Percentiles rank a stretch among this genome's conserved stretches.
These are phyloP conservation scores for Magallana gigas DNA, from an alignment of 1,140 invertebrate species.

Conservation along the genomic window DNA sequence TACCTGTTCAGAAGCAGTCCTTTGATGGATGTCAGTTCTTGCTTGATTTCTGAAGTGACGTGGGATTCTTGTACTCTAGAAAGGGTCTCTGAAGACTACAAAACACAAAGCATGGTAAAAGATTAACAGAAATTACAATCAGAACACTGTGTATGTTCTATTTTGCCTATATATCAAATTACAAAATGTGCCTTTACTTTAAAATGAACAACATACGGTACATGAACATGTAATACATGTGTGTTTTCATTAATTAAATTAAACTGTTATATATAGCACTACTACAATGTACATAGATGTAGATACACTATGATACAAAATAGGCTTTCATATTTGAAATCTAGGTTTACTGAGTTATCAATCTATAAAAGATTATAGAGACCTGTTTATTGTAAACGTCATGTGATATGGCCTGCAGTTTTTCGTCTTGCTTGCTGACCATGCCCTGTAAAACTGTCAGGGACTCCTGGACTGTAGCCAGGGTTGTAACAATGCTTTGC, in stretches of 20 bases:
- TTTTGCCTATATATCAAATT: too few relatives aligned
- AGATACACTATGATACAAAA: too few relatives aligned
- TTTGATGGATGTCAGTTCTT: constrained; percentile 70
- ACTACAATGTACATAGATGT: too few relatives aligned
- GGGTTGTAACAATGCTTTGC: constrained; percentile 56
- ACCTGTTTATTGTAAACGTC: constrained; percentile 63
- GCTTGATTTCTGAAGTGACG: constrained; percentile 67
- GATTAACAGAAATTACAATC: too few relatives aligned
- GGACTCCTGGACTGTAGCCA: constrained; percentile 59
- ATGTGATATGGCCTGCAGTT: constrained; percentile 62
- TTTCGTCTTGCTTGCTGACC: constrained; percentile 63
- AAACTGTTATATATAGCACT: too few relatives aligned
- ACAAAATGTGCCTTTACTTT: too few relatives aligned
- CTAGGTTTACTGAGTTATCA: neutral
- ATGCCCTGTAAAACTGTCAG: constrained; percentile 62
- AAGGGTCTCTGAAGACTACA: constrained; percentile 52
- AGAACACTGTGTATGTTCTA: too few relatives aligned
- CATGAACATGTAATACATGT: too few relatives aligned
- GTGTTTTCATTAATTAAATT: too few relatives aligned
- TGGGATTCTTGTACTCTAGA: constrained; percentile 56
- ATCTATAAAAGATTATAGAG: neutral
- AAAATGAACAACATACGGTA: too few relatives aligned
- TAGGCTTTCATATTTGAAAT: too few relatives aligned
- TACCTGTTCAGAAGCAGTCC: constrained; percentile 72
- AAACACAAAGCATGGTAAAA: neutral